phyloP scores from a whole-genome alignment of 2,888 invertebrate species.

The Strigamia crassipes region DNA sequence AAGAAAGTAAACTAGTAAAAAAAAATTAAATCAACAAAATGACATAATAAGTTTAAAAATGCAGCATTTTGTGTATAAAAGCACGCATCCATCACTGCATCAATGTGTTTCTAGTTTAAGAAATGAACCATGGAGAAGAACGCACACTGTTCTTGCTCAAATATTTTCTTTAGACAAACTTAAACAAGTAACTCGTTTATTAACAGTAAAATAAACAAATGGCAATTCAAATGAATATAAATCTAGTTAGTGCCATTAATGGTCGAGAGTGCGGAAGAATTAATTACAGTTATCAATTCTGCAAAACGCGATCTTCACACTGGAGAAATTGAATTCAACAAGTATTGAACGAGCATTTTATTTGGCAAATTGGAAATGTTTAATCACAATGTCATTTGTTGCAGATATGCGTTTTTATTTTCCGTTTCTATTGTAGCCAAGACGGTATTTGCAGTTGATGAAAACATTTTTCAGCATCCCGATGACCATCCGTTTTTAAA shows the following conservation, averaged over 20 bases:
- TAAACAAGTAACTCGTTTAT: not conserved
- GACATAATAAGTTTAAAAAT: not conserved
- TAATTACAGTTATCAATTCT: not conserved
- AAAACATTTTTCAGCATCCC: not conserved
- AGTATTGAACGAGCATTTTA: not conserved
- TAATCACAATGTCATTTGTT: not conserved
- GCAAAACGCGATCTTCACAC: not conserved
- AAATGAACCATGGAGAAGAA: constrained; percentile 29
- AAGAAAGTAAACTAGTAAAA: not conserved
- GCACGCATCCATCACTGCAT: not conserved
- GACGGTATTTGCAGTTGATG: not conserved
- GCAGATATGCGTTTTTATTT: constrained; percentile 4
- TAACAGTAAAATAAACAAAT: not conserved
- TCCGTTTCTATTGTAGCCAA: not conserved
- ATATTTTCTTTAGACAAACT: constrained; percentile 7
- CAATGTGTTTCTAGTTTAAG: not conserved
- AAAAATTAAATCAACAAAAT: not conserved
- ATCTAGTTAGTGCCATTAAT: not conserved
- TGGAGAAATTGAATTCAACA: not conserved
- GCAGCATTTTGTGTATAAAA: not conserved
- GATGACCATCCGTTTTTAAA: not conserved
- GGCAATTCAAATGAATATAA: not conserved
- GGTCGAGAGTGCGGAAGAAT: not conserved
- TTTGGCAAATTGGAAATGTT: not conserved
- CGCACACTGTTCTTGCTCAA: not conserved